These are phyloP conservation scores for Pedicia rivosa DNA, from an alignment of 2,888 invertebrate species.

Conservation along the genomic window DNA sequence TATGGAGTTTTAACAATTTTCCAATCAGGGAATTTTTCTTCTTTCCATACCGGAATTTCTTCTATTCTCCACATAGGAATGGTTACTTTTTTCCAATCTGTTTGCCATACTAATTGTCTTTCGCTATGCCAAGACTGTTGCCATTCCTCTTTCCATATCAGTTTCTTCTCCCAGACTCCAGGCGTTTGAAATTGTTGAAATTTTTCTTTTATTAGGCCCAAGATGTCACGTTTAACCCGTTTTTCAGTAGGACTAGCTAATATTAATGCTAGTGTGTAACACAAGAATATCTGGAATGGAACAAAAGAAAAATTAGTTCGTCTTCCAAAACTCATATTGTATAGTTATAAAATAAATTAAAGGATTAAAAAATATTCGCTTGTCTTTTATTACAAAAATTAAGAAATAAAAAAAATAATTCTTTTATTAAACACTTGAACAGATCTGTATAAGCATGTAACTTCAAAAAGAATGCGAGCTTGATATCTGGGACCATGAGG, in stretches of 20 bases:
- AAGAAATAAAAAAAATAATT: background rate
- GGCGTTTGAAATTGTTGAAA: no score
- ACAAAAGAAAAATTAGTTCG: no score
- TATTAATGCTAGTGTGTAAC: no score
- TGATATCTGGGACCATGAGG: background rate
- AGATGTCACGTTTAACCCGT: slow-evolving; percentile 16
- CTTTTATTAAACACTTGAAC: slow-evolving; percentile 1
- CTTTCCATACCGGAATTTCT: slow-evolving; percentile 58
- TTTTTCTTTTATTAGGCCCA: no score
- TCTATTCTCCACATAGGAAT: slow-evolving; percentile 65
- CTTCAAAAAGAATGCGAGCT: background rate
- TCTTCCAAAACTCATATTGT: no score
- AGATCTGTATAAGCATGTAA: background rate
- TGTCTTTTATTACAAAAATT: no score
- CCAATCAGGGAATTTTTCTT: slow-evolving; percentile 53
- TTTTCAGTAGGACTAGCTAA: no score
- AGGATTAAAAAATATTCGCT: background rate
- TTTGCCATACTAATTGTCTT: slow-evolving; percentile 58
- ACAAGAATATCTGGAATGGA: no score
- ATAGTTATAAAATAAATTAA: no score
- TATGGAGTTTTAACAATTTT: slow-evolving; percentile 33
- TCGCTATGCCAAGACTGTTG: slow-evolving; percentile 49
- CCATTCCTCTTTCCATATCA: slow-evolving; percentile 73
- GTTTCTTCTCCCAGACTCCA: slow-evolving; percentile 68
- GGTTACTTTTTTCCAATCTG: slow-evolving; percentile 58